A percentile compares a stretch with the other conserved stretches of the same genome.
Evolutionary conservation across 2,888 invertebrate species (phyloP).

Genomic region (Drosophila flavopinicola): DNA sequence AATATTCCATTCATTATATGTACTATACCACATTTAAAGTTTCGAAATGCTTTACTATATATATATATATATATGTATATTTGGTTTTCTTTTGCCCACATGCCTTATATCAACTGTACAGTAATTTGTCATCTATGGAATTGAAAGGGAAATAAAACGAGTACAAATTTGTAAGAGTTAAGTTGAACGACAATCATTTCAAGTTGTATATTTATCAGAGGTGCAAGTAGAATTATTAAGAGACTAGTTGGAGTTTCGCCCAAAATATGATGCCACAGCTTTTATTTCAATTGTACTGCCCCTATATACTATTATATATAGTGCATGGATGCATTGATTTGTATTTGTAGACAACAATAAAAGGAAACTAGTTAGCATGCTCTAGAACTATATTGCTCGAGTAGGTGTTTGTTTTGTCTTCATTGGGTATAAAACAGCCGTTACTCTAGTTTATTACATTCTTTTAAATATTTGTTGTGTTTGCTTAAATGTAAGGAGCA

Average conservation of each 20-base stretch:
- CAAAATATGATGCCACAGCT: background rate
- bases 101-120: background rate
- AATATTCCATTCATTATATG: no score
- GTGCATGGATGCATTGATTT: conserved; percentile 1
- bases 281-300: conserved; percentile 5
- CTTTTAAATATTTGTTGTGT: background rate
- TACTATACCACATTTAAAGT: no score
- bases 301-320: conserved; percentile 1
- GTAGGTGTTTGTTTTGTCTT: background rate
- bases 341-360: conserved; percentile 7
- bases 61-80: background rate
- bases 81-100: background rate
- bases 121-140: background rate
- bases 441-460: background rate
- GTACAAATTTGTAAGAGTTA: background rate
- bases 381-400: background rate
- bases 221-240: background rate
- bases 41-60: no score
- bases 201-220: background rate
- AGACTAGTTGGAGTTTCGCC: background rate
- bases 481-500: conserved; percentile 4
- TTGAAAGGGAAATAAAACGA: background rate
- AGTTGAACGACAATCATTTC: background rate
- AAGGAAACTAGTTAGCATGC: background rate
- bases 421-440: background rate